These are phyloP conservation scores for Climacteris rufus DNA, from an alignment of 2,113 vertebrate genomes.

Conservation along the genomic window DNA sequence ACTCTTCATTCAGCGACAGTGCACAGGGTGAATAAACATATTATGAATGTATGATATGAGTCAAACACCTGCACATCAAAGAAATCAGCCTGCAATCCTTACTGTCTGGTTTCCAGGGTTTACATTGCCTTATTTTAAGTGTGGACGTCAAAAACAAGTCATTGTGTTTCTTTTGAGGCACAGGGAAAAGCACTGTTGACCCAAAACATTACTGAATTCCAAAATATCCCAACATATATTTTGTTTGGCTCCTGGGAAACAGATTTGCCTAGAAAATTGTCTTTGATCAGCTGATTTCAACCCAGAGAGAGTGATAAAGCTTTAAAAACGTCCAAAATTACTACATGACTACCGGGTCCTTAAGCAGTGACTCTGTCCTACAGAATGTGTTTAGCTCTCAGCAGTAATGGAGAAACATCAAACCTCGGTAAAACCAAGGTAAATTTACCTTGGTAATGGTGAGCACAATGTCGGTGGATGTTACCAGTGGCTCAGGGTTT, in stretches of 20 bases:
- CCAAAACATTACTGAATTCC: neutral
- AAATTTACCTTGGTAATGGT: conserved; percentile 94
- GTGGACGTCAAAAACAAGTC: neutral
- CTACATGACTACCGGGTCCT: neutral
- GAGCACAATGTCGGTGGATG: conserved; percentile 97
- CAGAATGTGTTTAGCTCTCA: neutral
- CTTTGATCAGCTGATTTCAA: neutral
- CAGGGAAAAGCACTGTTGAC: neutral
- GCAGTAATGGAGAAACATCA: neutral
- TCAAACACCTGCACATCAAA: neutral
- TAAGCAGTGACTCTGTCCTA: neutral
- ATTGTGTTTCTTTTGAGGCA: neutral
- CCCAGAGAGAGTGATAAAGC: neutral
- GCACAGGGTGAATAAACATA: neutral
- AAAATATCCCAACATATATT: neutral
- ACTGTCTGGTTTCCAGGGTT: neutral
- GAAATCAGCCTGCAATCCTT: neutral
- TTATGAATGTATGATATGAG: neutral
- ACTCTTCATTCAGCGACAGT: neutral
- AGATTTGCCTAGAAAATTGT: neutral
- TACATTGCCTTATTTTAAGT: neutral
- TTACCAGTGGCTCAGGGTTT: conserved; percentile 82
- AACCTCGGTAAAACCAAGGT: neutral
- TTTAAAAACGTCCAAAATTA: neutral
- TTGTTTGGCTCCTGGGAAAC: neutral